Evolutionary conservation across 2,888 invertebrate genomes (phyloP), one percentile per base, ranked within the genome.

Genomic region (Microchrysa polita): DNA sequence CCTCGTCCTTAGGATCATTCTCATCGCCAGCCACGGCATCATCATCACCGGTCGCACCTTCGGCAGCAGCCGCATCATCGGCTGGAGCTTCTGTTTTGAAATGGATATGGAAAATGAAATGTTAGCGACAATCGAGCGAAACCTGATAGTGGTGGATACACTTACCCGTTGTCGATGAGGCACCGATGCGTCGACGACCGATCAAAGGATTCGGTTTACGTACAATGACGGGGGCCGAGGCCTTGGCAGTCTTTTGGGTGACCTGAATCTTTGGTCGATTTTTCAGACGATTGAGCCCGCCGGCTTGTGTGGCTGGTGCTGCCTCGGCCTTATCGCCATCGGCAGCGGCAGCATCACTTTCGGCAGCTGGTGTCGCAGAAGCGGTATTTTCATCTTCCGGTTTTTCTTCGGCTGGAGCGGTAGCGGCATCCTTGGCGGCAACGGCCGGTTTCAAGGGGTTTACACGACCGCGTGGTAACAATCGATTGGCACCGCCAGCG

Each of bases 121-220:
- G n/a, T n/a, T n/a, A n/a, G n/a, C n/a, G n/a, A n/a, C n/a, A n/a
- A n/a, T n/a, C n/a, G n/a, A n/a, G n/a, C n/a, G n/a, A n/a, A n/a
- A n/a, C n/a, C n/a, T n/a, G n/a, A n/a, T n/a, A n/a, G n/a, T n/a
- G 4, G 27, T 34, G 4, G 27, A 34, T 34, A 34, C 12, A 48
- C 4, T 57, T 74, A 84, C 84, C 84, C 79, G 84, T 83, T 53
- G 78, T 77, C 61, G 84, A 81, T 72, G 81, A 77, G 72, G 80
- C 73, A 34, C 77, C 84, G 75, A 85, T 76, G 67, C 84, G 83
- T 77, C 84, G 81, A 73, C 83, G 82, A 73, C 84, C 79, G 22
- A 79, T 73, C 76, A 85, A 77, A 53, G 85, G 84, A 77, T 85
- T 85, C 27, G 82, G 80, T 78, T 83, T 84, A 67, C 85, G 82